phyloP scores from a whole-genome alignment of 1,140 invertebrate genomes.

The Drosophila bipectinata region DNA sequence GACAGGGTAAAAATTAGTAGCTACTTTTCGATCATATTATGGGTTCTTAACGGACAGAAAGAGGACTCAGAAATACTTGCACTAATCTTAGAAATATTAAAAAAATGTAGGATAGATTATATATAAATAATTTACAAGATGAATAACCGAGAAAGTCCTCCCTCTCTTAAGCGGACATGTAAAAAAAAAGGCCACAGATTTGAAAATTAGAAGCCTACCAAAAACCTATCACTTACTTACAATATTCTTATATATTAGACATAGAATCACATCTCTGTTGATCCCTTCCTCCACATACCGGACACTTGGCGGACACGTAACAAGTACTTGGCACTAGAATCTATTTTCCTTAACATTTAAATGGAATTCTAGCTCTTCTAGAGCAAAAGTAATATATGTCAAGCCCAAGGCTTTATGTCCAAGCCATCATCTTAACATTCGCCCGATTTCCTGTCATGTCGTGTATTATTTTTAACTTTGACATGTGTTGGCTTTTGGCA shows the following conservation, averaged over 20 bases:
- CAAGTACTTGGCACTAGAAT: too few relatives aligned
- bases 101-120: too few relatives aligned
- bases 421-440: conserved; percentile 22
- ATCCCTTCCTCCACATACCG: background rate
- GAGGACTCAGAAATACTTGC: too few relatives aligned
- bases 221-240: too few relatives aligned
- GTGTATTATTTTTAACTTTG: conserved; percentile 77
- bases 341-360: background rate
- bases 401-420: conserved; percentile 30
- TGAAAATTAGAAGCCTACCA: background rate
- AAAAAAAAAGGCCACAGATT: background rate
- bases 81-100: too few relatives aligned
- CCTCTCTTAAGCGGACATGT: background rate
- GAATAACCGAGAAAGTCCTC: background rate
- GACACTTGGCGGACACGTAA: background rate
- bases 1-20: too few relatives aligned
- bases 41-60: too few relatives aligned
- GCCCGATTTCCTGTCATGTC: conserved; percentile 13
- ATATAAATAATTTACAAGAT: too few relatives aligned
- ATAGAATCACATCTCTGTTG: background rate
- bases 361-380: background rate
- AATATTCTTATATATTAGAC: too few relatives aligned
- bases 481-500: conserved; percentile 74
- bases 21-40: too few relatives aligned
- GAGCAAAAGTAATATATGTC: conserved; percentile 17